Conservation (phyloP, 2,888 invertebrate species). For the Oscheius sp. region DNA sequence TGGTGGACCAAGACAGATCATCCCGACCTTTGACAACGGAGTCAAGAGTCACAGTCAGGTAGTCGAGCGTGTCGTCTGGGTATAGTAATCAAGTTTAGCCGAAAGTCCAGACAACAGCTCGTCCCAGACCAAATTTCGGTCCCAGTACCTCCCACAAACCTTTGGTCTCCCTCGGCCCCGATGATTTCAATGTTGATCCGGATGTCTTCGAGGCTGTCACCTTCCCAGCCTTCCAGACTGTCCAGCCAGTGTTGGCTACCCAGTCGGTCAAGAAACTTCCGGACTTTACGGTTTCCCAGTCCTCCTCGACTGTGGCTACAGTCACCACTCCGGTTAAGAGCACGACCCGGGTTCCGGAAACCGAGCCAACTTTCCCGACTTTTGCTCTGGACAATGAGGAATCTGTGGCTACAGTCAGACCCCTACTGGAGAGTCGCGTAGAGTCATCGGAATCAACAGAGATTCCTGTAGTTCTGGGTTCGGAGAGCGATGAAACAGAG, state of each 20-base stretch:
- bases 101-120: slow-evolving; percentile 34
- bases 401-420: not conserved
- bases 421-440: too few species aligned
- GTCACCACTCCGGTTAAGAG: slow-evolving; percentile 22
- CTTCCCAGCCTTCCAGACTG: slow-evolving; percentile 69
- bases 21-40: slow-evolving; percentile 42
- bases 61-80: slow-evolving; percentile 38
- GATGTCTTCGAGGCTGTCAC: slow-evolving; percentile 67
- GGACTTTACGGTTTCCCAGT: slow-evolving; percentile 46
- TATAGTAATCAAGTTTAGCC: slow-evolving; percentile 29
- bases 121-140: slow-evolving; percentile 48
- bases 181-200: slow-evolving; percentile 67
- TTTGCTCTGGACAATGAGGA: slow-evolving; percentile 19
- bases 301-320: not conserved
- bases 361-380: slow-evolving; percentile 25
- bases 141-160: slow-evolving; percentile 47
- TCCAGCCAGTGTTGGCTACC: slow-evolving; percentile 60
- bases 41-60: slow-evolving; percentile 25
- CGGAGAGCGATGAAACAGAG: not conserved
- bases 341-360: slow-evolving; percentile 2
- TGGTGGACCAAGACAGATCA: slow-evolving; percentile 39
- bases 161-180: slow-evolving; percentile 64
- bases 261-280: slow-evolving; percentile 41
- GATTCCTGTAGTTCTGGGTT: too few species aligned
- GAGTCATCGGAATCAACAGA: too few species aligned